Evolutionary conservation across 1,140 invertebrate species (phyloP).

Genomic region (Ceratina australensis): DNA sequence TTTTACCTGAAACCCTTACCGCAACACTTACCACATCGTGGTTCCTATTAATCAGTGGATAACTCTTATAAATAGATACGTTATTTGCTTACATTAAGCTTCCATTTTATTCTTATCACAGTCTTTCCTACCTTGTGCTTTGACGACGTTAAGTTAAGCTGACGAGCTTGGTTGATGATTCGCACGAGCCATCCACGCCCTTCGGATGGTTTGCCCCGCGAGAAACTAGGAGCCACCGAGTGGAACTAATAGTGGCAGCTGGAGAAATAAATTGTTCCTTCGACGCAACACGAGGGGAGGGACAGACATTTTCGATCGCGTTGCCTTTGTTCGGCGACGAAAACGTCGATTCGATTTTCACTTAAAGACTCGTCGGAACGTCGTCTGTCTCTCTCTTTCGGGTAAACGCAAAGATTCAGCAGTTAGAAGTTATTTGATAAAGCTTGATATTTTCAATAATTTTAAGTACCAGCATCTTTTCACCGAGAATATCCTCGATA

Average conservation of each 20-base stretch:
- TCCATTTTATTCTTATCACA: too few species aligned
- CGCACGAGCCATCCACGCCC: not conserved
- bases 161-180: not conserved
- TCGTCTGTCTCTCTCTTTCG: not conserved
- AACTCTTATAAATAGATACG: too few species aligned
- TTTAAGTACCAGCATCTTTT: not conserved
- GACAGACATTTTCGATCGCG: not conserved
- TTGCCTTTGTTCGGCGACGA: not conserved
- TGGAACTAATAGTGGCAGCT: slow-evolving; percentile 39
- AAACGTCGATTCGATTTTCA: not conserved
- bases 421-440: not conserved
- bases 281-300: not conserved
- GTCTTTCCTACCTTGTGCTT: too few species aligned
- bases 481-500: too few species aligned
- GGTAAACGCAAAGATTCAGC: not conserved
- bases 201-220: not conserved
- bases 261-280: slow-evolving; percentile 27
- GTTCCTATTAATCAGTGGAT: not conserved
- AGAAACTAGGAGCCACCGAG: slow-evolving; percentile 10
- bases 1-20: not conserved
- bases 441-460: not conserved
- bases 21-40: not conserved
- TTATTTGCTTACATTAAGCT: too few species aligned
- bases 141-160: too few species aligned
- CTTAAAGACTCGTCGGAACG: not conserved